A percentile compares a stretch with the other conserved stretches of the same genome.
Conservation (phyloP, 2,888 invertebrate genomes). For the Calliscelio sp. region DNA sequence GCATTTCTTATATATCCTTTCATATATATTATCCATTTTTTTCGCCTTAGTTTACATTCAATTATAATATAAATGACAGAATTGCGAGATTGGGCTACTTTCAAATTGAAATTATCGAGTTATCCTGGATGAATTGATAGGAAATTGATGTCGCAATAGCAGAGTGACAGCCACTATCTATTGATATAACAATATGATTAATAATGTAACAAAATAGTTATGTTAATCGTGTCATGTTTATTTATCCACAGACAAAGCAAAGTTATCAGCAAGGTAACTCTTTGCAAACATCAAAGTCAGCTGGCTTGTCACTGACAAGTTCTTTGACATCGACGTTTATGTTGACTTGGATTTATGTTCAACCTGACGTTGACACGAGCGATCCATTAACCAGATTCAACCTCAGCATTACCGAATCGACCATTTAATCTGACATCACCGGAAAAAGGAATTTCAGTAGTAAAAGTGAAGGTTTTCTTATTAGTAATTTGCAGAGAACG, state of each 20-base stretch:
- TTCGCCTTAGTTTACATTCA: not conserved
- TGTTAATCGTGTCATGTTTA: too few relatives aligned
- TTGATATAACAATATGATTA: too few relatives aligned
- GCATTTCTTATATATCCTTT: slow-evolving; percentile 54
- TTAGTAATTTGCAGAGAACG: too few relatives aligned
- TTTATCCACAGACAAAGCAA: too few relatives aligned
- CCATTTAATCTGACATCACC: slow-evolving; percentile 15
- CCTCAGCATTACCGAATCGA: not conserved
- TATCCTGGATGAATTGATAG: too few relatives aligned
- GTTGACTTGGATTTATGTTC: slow-evolving; percentile 32
- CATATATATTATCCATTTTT: slow-evolving; percentile 49
- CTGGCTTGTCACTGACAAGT: not conserved
- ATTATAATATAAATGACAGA: slow-evolving; percentile 40
- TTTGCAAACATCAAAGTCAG: not conserved
- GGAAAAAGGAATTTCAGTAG: too few relatives aligned
- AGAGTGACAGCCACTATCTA: too few relatives aligned
- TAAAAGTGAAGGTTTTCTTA: too few relatives aligned
- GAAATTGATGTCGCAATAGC: too few relatives aligned
- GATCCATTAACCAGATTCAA: slow-evolving; percentile 11
- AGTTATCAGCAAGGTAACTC: not conserved
- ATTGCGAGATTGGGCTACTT: slow-evolving; percentile 13
- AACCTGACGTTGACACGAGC: slow-evolving; percentile 1
- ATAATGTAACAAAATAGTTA: too few relatives aligned
- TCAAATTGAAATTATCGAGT: slow-evolving; percentile 8
- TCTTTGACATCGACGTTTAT: slow-evolving; percentile 25